Percentiles rank a stretch among this genome's conserved stretches.
phyloP scores from a whole-genome alignment of 2,113 vertebrate genomes.

The Cryptomyrus ogoouensis region DNA sequence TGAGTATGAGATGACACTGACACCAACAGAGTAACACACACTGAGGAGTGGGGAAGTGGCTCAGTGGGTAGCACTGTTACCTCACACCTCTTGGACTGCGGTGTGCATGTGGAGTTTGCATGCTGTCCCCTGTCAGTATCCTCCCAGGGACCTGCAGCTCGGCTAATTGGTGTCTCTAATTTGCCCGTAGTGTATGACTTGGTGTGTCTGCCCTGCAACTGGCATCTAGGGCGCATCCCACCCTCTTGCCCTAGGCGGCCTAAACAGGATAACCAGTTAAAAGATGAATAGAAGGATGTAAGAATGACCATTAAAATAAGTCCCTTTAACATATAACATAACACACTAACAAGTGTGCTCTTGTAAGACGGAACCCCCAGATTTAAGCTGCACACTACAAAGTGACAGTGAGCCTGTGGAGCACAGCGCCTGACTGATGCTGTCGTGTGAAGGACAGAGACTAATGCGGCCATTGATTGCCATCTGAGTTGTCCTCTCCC shows the following conservation, averaged over 20 bases:
- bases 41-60: neutral
- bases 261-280: neutral
- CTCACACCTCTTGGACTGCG: neutral
- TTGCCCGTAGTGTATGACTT: neutral
- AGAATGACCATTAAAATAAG: neutral
- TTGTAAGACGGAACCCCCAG: neutral
- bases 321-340: neutral
- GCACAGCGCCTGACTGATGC: neutral
- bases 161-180: neutral
- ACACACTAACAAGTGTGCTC: neutral
- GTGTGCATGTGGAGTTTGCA: neutral
- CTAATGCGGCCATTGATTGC: neutral
- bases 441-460: slow-evolving; percentile 17
- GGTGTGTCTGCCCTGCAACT: neutral
- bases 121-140: neutral
- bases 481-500: neutral
- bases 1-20: neutral
- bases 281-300: neutral
- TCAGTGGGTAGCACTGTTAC: neutral
- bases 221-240: neutral
- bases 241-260: neutral
- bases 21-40: neutral
- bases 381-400: neutral
- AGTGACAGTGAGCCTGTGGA: neutral
- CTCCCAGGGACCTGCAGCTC: neutral